Evolutionary conservation across 1,140 invertebrate species (phyloP).

Genomic region (Pemphigus obesinymphae): DNA sequence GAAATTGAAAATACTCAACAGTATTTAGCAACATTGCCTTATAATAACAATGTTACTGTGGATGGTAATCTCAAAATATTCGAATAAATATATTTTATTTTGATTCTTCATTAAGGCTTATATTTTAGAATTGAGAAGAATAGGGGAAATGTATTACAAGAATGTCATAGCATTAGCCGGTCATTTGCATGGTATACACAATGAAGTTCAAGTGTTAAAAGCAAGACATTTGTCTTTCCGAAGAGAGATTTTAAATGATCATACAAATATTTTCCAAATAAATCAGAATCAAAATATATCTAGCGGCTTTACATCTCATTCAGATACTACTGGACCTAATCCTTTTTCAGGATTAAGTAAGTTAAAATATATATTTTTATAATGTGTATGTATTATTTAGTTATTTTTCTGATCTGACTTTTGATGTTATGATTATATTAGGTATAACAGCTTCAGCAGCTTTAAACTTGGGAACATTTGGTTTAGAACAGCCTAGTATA

Average conservation of each 20-base stretch:
- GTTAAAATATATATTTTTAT: too few species aligned
- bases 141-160: conserved; percentile 61
- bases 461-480: conserved; percentile 33
- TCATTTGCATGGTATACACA: conserved; percentile 72
- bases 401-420: too few species aligned
- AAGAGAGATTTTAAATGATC: conserved; percentile 72
- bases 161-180: conserved; percentile 80
- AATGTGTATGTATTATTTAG: too few species aligned
- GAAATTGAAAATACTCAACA: conserved; percentile 71
- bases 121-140: conserved; percentile 62
- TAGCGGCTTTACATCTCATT: conserved; percentile 2
- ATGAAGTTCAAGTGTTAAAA: conserved; percentile 66
- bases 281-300: conserved; percentile 42
- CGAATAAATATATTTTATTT: conserved; percentile 12
- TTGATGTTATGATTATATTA: not conserved
- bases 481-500: conserved; percentile 11
- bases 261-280: conserved; percentile 70
- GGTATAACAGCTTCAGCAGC: conserved; percentile 33
- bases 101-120: not conserved
- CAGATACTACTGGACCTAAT: conserved; percentile 30
- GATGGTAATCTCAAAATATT: conserved; percentile 56
- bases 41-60: conserved; percentile 61
- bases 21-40: conserved; percentile 64
- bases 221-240: conserved; percentile 76
- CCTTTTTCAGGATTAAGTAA: conserved; percentile 35